Evolutionary conservation across 2,888 invertebrate species (phyloP), one percentile per base, ranked within the genome.

Genomic region (Panopea generosa): DNA sequence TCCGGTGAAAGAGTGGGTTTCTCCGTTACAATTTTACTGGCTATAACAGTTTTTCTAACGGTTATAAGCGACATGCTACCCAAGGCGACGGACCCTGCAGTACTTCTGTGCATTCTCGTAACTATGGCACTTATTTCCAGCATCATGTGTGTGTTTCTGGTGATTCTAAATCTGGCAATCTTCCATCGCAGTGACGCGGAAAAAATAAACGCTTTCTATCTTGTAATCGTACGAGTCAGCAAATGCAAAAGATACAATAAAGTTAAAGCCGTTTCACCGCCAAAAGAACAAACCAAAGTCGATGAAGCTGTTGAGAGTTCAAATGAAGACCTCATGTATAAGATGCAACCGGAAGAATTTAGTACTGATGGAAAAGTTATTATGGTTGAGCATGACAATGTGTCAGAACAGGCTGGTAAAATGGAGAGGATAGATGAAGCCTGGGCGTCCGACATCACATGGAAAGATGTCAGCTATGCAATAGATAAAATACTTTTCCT

Each of bases 1-100:
- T 68, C 59, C 11, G 68, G 68, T 11, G 68, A 68, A 20, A 27
- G 68, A 38, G 53, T 68, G 0, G 49, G 68, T 16, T 68, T 45
- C 22, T 26, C 59, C 11, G 52, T 59, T 14, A 68, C 68, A 4
- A 68, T 59, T 16, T 6, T 68, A 26, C 18, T 68, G 27, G 24
- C 68, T 11, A 16, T 68, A 1, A 38, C 68, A 9, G 68, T 68
- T 0, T 68, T 68, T 24, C 59, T 68, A 6, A 59, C 60, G 4
- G 55, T 68, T 2, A 59, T 68, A 3, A 38, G 50, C 7, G 60
- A 59, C n/a, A 20, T 50, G 7, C 24, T 68, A 7, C 68, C 68
- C 2, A 50, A 53, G 27, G 50, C 59, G n/a, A 50, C 68, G 1
- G 52, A 60, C 3, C 59, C 68, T 4, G 24, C 52, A 1, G 40